Percentiles rank a stretch among this genome's conserved stretches.
Conservation (phyloP, 2,888 invertebrate species). For the Dicyrtomina minuta region DNA sequence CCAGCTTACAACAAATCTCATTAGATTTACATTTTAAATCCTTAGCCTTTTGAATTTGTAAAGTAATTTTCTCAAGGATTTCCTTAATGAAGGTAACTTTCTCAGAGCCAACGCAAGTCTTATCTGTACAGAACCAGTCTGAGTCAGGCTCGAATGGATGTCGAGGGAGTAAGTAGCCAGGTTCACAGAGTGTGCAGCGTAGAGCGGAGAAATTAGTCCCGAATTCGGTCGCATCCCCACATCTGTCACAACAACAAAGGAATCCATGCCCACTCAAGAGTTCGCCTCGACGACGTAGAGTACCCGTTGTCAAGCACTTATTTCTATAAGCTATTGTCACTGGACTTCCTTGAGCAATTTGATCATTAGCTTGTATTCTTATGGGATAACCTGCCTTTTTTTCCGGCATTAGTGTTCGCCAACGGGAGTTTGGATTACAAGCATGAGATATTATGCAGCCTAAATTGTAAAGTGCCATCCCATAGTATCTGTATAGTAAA, state of each 20-base stretch:
- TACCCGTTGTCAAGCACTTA: conserved; percentile 26
- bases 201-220: conserved; percentile 19
- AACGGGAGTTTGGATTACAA: conserved; percentile 21
- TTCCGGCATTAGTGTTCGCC: conserved; percentile 19
- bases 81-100: neutral
- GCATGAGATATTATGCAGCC: conserved; percentile 20
- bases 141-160: conserved; percentile 1
- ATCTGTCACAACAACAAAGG: conserved; percentile 21
- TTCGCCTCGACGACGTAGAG: conserved; percentile 18
- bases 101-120: conserved; percentile 8
- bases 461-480: conserved; percentile 19
- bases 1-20: conserved; percentile 29
- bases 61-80: conserved; percentile 20
- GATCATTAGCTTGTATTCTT: conserved; percentile 3
- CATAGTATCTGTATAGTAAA: conserved; percentile 15
- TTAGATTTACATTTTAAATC: neutral
- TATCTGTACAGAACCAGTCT: conserved; percentile 22
- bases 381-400: conserved; percentile 24
- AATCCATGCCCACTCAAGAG: conserved; percentile 23
- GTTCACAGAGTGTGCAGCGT: conserved; percentile 22
- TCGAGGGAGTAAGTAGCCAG: conserved; percentile 19
- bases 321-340: conserved; percentile 26
- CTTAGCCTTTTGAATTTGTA: conserved; percentile 16
- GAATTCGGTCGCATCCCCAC: conserved; percentile 19
- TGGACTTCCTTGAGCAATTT: neutral